These are phyloP conservation scores for Cheilosia variabilis DNA, from an alignment of 2,888 invertebrate species.

Conservation along the genomic window DNA sequence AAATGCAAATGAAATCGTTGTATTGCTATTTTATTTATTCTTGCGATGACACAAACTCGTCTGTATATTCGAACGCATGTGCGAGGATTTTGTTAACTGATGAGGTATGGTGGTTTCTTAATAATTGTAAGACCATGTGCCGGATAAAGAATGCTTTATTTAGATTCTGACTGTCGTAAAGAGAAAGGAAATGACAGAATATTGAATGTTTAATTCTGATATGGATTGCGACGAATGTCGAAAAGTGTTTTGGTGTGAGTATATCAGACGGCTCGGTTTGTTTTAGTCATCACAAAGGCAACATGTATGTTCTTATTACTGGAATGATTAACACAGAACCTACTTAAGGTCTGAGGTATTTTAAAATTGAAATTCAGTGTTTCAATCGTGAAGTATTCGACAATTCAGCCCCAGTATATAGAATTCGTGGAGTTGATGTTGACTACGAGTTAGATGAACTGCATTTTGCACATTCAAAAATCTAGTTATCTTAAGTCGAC, in stretches of 20 bases:
- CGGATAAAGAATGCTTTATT: constrained; percentile 8
- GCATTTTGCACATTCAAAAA: too few species aligned
- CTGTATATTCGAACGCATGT: neutral
- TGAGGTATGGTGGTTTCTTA: constrained; percentile 10
- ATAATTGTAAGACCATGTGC: neutral
- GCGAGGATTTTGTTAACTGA: neutral
- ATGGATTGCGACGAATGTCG: neutral
- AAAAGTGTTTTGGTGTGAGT: neutral
- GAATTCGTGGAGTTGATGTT: too few species aligned
- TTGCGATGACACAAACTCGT: neutral
- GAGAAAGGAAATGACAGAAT: constrained; percentile 24
- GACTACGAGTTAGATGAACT: too few species aligned
- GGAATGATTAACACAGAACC: too few species aligned
- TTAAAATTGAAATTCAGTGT: too few species aligned
- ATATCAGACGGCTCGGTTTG: too few species aligned
- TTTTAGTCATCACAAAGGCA: too few species aligned
- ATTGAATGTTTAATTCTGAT: neutral
- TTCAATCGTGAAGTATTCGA: too few species aligned
- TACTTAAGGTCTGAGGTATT: too few species aligned
- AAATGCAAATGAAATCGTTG: constrained; percentile 43
- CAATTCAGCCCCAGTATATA: too few species aligned
- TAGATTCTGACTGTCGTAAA: neutral
- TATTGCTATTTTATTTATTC: constrained; percentile 12
- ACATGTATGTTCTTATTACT: too few species aligned
- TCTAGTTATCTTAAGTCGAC: too few species aligned